Evolutionary conservation across 2,113 vertebrate species (phyloP), one percentile per base, ranked within the genome.

Genomic region (Trachemys scripta): DNA sequence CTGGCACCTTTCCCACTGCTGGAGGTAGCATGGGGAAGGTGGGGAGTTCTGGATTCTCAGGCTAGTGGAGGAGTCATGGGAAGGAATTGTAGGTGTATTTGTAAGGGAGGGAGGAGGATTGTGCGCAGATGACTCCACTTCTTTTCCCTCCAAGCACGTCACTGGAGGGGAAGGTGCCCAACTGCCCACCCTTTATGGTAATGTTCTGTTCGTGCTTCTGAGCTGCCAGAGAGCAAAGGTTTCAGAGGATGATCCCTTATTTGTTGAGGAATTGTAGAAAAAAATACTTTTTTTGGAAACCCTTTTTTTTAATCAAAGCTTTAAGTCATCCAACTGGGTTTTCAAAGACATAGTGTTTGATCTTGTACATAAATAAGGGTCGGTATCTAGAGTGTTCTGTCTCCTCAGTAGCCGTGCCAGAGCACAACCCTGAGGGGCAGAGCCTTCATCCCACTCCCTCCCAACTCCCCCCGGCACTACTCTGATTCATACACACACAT

Each of bases 61-160:
- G 79, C 89, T 62, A 87, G 3, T 84, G 92, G 69, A 89, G n/a
- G 85, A 92, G 89, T 90, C 90, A 54, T 81, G 45, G 87, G 42
- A 57, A 50, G 31, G 38, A 54, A 90, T 9, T 1, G 3, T 82
- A 45, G 38, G 38, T 25, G 38, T 75, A 75, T 75, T 38, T 75
- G 8, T 54, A 42, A 22, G 88, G 38, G 29, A 53, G 45, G 47
- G 10, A 62, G 50, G 45, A n/a, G 10, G 65, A 29, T 31, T 93
- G 0, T 19, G 9, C 11, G 57, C 25, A 12, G 53, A 25, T 82
- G 27, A 82, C n/a, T 49, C 50, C 24, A 24, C 47, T 11, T n/a
- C 22, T 69, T 49, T 84, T 11, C 11, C 10, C 19, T 38, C n/a
- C n/a, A 75, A 42, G 22, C 20, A 12, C 3, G 5, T 75, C 38